Base-by-base conservation (phyloP, 2,797 vertebrate species). In the Cottoperca gobio region DNA sequence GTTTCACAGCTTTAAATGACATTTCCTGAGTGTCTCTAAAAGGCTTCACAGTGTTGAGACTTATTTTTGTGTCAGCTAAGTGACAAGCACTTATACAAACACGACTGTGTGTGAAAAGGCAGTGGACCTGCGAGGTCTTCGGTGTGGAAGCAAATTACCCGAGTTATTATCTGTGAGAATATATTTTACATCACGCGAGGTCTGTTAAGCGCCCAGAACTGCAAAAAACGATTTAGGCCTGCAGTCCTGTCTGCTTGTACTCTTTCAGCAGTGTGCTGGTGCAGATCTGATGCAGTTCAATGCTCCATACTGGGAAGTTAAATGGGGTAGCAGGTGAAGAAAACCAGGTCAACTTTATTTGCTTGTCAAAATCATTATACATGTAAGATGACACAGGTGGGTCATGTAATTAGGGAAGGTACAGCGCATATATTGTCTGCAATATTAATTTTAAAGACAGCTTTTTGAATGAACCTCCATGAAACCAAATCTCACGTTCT, bases 341-440 rank as follows among this genome's bases (percentile, higher is more conserved):
- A 76, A 86, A 81, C 48, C 39, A 52, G 59, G 53, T 16, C 48
- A 35, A 2, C 42, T 69, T 52, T 35, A 50, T 74, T 42, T 55
- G 28, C 35, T 69, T 28, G 19, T 58, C 23, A 24, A 12, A n/a
- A 52, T 46, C 26, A 53, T 46, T 35, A 17, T n/a, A n/a, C n/a
- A n/a, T n/a, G n/a, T 16, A 23, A 65, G 10, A 63, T 53, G 24
- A 50, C 16, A 59, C 53, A 57, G 52, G 66, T 48, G 40, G 39
- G 45, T 17, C 23, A 3, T 19, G n/a, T 39, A 59, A 64, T 60
- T 68, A 21, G 17, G 5, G 8, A 81, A 61, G 39, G 35, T 24
- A 37, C 4, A 21, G 26, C 9, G 63, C 11, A 55, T 12, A 43
- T 10, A 31, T 57, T 0, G 12, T 28, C 19, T 10, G 5, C 10